Evolutionary conservation across 2,797 vertebrate species (phyloP).

Genomic region (Austrolebias charrua): DNA sequence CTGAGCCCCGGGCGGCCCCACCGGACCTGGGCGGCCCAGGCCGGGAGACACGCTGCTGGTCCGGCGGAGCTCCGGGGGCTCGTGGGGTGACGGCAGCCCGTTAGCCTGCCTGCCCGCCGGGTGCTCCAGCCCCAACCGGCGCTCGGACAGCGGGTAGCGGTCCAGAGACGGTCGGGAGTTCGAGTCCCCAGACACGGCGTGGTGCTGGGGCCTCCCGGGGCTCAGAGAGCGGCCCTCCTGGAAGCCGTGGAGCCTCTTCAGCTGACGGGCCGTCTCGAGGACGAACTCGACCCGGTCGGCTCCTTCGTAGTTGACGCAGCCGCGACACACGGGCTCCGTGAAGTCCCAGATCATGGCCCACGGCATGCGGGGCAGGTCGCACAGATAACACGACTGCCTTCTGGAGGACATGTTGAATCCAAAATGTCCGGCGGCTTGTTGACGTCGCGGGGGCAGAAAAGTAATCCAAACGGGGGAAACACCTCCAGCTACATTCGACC

Average conservation of each 20-base stretch:
- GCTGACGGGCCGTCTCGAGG: constrained; percentile 90
- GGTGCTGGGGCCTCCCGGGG: constrained; percentile 78
- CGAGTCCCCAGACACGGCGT: constrained; percentile 74
- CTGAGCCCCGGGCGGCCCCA: constrained; percentile 82
- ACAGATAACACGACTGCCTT: constrained; percentile 92
- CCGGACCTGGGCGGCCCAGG: constrained; percentile 78
- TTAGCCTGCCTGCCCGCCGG: constrained; percentile 83
- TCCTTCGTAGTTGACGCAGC: constrained; percentile 93
- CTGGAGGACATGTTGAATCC: constrained; percentile 86
- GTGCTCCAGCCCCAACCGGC: constrained; percentile 81
- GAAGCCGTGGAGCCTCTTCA: constrained; percentile 89
- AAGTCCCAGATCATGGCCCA: constrained; percentile 97
- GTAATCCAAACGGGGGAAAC: no score
- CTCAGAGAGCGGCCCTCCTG: constrained; percentile 86
- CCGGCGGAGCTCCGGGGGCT: constrained; percentile 90
- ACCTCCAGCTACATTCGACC: no score
- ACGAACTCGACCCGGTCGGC: constrained; percentile 92
- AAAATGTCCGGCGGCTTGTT: no score
- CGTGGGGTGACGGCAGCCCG: constrained; percentile 88
- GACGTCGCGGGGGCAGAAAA: no score
- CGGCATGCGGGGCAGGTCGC: constrained; percentile 92
- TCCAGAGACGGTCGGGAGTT: constrained; percentile 85
- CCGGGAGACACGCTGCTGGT: constrained; percentile 77
- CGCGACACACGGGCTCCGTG: constrained; percentile 90
- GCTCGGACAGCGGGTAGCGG: constrained; percentile 89